Conservation (phyloP, 1,140 invertebrate species). For the Latrodectus geometricus region DNA sequence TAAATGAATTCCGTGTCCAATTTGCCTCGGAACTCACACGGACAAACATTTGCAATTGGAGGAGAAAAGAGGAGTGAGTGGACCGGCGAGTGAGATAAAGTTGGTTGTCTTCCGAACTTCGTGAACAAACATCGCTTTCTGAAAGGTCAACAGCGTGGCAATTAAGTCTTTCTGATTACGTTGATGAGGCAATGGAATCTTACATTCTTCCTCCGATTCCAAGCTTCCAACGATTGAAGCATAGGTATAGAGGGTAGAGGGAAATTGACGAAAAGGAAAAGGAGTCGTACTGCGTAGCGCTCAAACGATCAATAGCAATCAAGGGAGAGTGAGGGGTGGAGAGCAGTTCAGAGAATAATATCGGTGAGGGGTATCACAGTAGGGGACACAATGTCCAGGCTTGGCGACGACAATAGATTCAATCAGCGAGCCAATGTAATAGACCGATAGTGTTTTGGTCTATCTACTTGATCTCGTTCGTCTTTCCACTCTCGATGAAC, state of each 20-base stretch:
- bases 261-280: slow-evolving; percentile 2
- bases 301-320: slow-evolving; percentile 51
- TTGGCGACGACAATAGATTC: slow-evolving; percentile 55
- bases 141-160: slow-evolving; percentile 41
- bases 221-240: slow-evolving; percentile 1
- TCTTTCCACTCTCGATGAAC: slow-evolving; percentile 16
- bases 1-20: not conserved
- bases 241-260: not conserved
- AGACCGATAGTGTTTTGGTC: slow-evolving; percentile 57
- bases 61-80: no score
- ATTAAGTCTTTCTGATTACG: slow-evolving; percentile 45
- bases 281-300: not conserved
- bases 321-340: slow-evolving; percentile 30
- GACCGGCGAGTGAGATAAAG: no score
- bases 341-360: slow-evolving; percentile 34
- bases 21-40: not conserved
- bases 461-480: slow-evolving; percentile 49
- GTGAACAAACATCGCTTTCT: slow-evolving; percentile 8
- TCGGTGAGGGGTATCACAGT: slow-evolving; percentile 22
- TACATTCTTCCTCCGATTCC: not conserved
- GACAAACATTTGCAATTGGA: no score
- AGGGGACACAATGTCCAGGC: slow-evolving; percentile 53
- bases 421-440: slow-evolving; percentile 52
- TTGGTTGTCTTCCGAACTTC: slow-evolving; percentile 6
- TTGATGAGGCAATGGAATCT: slow-evolving; percentile 1